phyloP scores from a whole-genome alignment of 2,113 vertebrate species.

The Poeciliopsis occidentalis region DNA sequence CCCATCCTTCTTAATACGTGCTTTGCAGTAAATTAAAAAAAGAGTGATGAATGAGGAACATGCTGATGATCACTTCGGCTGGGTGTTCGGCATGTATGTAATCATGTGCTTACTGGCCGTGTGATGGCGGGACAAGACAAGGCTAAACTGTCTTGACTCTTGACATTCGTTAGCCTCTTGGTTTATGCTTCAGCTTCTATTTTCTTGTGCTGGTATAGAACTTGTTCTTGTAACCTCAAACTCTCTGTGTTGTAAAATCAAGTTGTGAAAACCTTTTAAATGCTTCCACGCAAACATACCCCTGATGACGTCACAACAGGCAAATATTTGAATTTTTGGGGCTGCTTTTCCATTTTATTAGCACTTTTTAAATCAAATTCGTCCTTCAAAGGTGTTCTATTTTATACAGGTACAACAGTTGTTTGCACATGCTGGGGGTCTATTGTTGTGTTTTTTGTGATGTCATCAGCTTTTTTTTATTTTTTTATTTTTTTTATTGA shows the following conservation, averaged over 20 bases:
- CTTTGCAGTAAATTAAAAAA: slow-evolving; percentile 13
- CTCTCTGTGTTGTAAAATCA: too few species aligned
- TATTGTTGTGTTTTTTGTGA: too few species aligned
- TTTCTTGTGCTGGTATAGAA: not conserved
- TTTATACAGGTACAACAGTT: too few species aligned
- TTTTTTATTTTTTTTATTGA: too few species aligned
- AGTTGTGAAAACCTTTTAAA: not conserved
- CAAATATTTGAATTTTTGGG: not conserved
- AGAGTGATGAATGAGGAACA: not conserved
- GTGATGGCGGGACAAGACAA: not conserved
- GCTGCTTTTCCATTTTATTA: too few species aligned
- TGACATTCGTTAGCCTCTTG: not conserved
- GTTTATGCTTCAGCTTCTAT: not conserved
- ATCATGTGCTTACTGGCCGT: not conserved
- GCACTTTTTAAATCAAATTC: too few species aligned
- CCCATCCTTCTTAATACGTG: slow-evolving; percentile 20
- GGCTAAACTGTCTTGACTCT: not conserved
- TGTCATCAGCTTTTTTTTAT: too few species aligned
- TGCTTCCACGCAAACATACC: too few species aligned
- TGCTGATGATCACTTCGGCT: not conserved
- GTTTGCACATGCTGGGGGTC: too few species aligned
- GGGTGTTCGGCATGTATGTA: not conserved
- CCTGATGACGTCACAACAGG: not conserved
- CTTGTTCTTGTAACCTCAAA: not conserved
- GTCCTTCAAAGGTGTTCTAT: too few species aligned